Base-by-base conservation (phyloP, 2,888 invertebrate species). In the Galeopsomyia nigrocyanea region DNA sequence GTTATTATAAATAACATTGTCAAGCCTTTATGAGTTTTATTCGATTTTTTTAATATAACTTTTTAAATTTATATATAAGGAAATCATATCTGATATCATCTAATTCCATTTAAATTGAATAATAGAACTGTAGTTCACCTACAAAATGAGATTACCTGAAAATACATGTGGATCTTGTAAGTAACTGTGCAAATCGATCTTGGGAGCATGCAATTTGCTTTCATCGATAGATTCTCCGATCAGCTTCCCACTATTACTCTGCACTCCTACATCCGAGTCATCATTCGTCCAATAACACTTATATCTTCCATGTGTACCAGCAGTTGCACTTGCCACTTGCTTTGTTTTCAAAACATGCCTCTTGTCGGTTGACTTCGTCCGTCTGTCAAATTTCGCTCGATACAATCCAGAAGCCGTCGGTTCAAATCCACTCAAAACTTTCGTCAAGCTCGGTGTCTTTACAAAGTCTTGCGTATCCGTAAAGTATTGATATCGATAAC, bases 211-310 rank as follows among this genome's bases (percentile, higher is more conserved):
- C 13, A 39, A 39, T 39, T 39, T 39, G 39, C 39, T 39, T 39
- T 39, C 13, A 39, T 39, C 13, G 10, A 39, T 39, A 39, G 13
- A 39, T 13, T 3, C 39, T 13, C 39, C 39, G 5, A 26, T 26
- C 13, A 39, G 39, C 10, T 39, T 39, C 10, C 1, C 13, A 39
- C 39, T 17, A 19, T 17, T 26, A 26, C 3, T 17, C 53, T 53
- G 63, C 51, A 53, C 26, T 17, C 51, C 22, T 26, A 49, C 5
- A 39, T 60, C 19, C 3, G 19, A 39, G 7, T 39, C 60, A 7
- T 53, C 71, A 13, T 21, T 67, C 0, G 66, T 70, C 74, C 74
- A 74, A 17, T 66, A 74, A 26, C 74, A 74, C 50, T 60, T 71
- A 62, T 74, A 74, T 26, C 69, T 71, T 7, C 74, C 74, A 19